Evolutionary conservation across 1,140 invertebrate species (phyloP).

Genomic region (Leucophenga varia): DNA sequence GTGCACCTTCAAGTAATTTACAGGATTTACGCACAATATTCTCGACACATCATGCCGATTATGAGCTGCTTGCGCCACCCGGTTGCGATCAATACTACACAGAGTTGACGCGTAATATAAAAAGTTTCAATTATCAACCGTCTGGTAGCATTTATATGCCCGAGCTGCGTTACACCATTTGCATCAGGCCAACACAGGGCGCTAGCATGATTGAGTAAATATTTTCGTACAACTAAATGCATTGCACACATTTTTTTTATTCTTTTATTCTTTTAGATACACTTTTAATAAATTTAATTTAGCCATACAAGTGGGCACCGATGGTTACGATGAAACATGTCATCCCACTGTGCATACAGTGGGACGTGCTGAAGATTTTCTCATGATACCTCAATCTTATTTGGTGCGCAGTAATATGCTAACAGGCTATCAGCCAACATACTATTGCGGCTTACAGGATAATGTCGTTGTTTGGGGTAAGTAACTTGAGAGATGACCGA

Average conservation of each 20-base stretch:
- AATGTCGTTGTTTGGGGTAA: conserved; percentile 38
- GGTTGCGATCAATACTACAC: conserved; percentile 69
- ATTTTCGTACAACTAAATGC: background rate
- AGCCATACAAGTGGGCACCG: conserved; percentile 26
- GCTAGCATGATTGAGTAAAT: conserved; percentile 44
- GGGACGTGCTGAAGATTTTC: conserved; percentile 57
- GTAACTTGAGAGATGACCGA: conserved; percentile 6
- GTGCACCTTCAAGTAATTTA: conserved; percentile 27
- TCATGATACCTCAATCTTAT: conserved; percentile 57
- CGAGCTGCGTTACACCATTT: conserved; percentile 57
- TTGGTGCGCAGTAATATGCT: conserved; percentile 22
- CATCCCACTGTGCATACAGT: conserved; percentile 30
- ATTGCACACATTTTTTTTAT: background rate
- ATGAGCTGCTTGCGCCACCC: conserved; percentile 59
- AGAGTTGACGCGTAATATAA: conserved; percentile 60
- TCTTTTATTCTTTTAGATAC: conserved; percentile 22
- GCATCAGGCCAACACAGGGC: conserved; percentile 42
- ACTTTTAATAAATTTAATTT: conserved; percentile 33
- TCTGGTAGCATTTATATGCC: conserved; percentile 29
- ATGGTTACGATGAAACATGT: conserved; percentile 42
- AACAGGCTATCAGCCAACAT: conserved; percentile 52
- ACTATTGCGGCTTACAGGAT: conserved; percentile 40
- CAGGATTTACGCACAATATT: conserved; percentile 45
- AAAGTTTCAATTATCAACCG: conserved; percentile 66
- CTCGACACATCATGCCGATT: conserved; percentile 40